A percentile compares a stretch with the other conserved stretches of the same genome.
Conservation (phyloP, 1,140 invertebrate species). For the Drosophila repleta region DNA sequence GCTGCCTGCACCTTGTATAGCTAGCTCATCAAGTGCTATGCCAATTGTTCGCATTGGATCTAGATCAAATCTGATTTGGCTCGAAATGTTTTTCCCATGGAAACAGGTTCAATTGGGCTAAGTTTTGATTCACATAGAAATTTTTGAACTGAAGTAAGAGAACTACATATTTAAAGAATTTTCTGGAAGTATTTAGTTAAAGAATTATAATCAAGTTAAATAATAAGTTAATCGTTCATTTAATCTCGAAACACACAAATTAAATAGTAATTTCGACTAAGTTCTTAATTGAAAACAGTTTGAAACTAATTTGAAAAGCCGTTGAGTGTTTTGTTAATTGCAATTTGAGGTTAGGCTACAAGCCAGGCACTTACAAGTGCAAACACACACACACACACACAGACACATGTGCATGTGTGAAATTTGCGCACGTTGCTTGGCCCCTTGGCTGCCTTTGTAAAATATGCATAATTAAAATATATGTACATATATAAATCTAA, state of each 20-base stretch:
- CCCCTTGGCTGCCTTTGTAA: constrained; percentile 47
- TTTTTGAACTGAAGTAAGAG: no score
- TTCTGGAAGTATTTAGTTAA: no score
- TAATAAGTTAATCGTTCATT: background rate
- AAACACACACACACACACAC: background rate
- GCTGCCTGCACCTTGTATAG: constrained; percentile 7
- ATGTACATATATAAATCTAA: no score
- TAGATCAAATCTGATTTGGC: background rate
- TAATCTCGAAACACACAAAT: background rate
- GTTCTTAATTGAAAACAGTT: background rate
- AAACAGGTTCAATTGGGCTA: background rate
- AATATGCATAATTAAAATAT: constrained; percentile 76
- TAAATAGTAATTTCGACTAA: background rate
- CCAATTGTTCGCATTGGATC: background rate
- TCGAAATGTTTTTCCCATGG: no score
- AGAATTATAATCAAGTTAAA: no score
- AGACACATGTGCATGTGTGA: background rate
- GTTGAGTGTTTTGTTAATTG: background rate
- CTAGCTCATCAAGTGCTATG: background rate
- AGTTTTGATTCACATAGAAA: background rate
- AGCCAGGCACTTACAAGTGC: background rate
- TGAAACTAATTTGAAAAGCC: background rate
- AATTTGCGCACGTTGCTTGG: constrained; percentile 3
- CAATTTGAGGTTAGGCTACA: constrained; percentile 13
- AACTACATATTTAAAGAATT: no score